Percentiles rank a stretch among this genome's conserved stretches.
phyloP scores from a whole-genome alignment of 2,797 vertebrate genomes.

The Myiotriccus ornatus region DNA sequence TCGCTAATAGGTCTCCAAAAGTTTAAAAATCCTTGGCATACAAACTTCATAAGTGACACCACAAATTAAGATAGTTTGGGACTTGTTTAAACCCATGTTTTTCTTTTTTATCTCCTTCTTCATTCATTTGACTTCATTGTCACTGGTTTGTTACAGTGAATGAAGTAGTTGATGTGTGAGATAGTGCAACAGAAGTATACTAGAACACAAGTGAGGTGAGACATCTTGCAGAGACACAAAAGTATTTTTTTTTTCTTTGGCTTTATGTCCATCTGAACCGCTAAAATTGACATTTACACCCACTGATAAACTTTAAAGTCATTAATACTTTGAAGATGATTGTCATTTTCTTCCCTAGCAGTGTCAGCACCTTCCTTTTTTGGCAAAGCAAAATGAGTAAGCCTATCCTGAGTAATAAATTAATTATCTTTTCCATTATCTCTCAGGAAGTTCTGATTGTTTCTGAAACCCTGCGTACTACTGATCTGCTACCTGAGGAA shows the following conservation, averaged over 20 bases:
- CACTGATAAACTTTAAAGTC: neutral
- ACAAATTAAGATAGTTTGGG: neutral
- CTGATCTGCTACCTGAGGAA: slow-evolving; percentile 72
- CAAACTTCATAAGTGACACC: neutral
- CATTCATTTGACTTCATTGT: neutral
- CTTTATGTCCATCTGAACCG: neutral
- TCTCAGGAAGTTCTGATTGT: slow-evolving; percentile 73
- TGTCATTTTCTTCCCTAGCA: neutral
- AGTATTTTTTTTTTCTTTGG: neutral
- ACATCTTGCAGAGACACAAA: neutral
- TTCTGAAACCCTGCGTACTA: slow-evolving; percentile 37
- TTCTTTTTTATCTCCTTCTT: fast-evolving
- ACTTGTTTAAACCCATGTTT: neutral
- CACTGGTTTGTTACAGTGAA: neutral
- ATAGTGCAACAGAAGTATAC: neutral
- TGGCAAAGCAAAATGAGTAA: slow-evolving; percentile 34
- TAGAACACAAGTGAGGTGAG: neutral
- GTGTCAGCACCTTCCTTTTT: slow-evolving; percentile 15
- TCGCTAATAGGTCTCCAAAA: neutral
- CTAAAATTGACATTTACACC: neutral
- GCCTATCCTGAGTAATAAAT: slow-evolving; percentile 45
- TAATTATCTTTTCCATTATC: slow-evolving; percentile 63
- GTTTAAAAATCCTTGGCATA: neutral
- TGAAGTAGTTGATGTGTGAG: neutral
- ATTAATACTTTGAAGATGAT: neutral